Conservation (phyloP, 1,140 invertebrate species). For the Megathymus violae region DNA sequence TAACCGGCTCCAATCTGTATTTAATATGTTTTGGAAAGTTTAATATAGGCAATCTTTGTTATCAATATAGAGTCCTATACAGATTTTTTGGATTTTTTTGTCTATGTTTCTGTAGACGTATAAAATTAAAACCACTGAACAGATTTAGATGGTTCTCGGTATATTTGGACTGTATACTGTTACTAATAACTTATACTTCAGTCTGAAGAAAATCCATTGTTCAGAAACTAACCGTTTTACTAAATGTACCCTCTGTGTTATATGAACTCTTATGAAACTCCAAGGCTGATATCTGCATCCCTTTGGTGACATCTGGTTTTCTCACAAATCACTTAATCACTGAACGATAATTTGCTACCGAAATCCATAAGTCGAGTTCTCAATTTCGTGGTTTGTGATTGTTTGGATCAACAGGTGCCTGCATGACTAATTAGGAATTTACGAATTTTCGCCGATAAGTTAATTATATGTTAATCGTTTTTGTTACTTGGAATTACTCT, state of each 20-base stretch:
- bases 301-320: slow-evolving; percentile 6
- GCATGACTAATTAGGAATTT: slow-evolving; percentile 10
- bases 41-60: too few relatives aligned
- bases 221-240: not conserved
- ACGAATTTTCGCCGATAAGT: slow-evolving; percentile 11
- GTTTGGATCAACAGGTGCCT: slow-evolving; percentile 4
- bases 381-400: slow-evolving; percentile 6
- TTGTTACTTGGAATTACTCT: not conserved
- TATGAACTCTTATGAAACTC: slow-evolving; percentile 17
- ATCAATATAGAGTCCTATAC: too few relatives aligned
- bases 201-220: too few relatives aligned
- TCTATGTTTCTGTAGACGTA: too few relatives aligned
- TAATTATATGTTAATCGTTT: slow-evolving; percentile 8
- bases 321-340: slow-evolving; percentile 14
- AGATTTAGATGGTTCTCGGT: too few relatives aligned
- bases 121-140: too few relatives aligned
- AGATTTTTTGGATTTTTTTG: too few relatives aligned
- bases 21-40: too few relatives aligned
- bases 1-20: too few relatives aligned
- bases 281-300: not conserved
- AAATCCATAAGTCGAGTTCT: slow-evolving; percentile 21
- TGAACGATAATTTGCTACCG: slow-evolving; percentile 15
- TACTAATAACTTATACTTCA: too few relatives aligned
- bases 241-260: too few relatives aligned
- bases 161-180: too few relatives aligned